Evolutionary conservation across 2,113 vertebrate species (phyloP), one percentile per base, ranked within the genome.

Genomic region (Tragelaphus scriptus): DNA sequence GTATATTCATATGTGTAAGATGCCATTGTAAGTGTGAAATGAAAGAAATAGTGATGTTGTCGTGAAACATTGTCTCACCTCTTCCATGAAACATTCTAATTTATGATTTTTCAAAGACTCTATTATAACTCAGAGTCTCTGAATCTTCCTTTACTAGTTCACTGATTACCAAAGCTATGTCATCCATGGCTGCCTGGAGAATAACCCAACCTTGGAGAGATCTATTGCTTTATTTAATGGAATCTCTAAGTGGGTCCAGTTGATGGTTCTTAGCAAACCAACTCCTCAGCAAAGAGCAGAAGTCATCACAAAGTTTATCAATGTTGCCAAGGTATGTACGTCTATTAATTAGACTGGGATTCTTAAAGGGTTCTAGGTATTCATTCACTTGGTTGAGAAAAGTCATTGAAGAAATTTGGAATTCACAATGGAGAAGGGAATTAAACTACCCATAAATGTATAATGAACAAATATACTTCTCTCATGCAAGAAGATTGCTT

Each of bases 251-350:
- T 99, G 99, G 99, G 99, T 99, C 87, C 99, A 99, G 94, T 98
- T 99, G 96, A 99, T 99, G 99, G 99, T 99, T 96, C 99, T 99
- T 92, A 99, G 99, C 98, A 99, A 99, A 97, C 99, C 99, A 58
- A 99, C 99, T 6, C 99, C 99, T 28, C 99, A 99, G 97, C 99
- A 99, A 98, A 99, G 99, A 25, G 99, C 99, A 85, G 99, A 99
- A 94, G 99, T 99, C 96, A 99, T 99, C 98, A 99, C 99, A 88
- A 99, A 99, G 97, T 99, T 99, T 98, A 99, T 99, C 98, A 99
- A 99, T 81, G 99, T 99, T 96, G 99, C 99, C 79, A 99, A 99
- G 99, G 99, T 99, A 99, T 59, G 99, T 99, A 98, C 51, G 49
- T 91, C 28, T 81, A 8, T 1, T 84, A 14, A 79, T 65, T 47